A percentile compares a stretch with the other conserved stretches of the same genome.
These are phyloP conservation scores for Slavum lentiscoides DNA, from an alignment of 2,888 invertebrate genomes.

Conservation along the genomic window DNA sequence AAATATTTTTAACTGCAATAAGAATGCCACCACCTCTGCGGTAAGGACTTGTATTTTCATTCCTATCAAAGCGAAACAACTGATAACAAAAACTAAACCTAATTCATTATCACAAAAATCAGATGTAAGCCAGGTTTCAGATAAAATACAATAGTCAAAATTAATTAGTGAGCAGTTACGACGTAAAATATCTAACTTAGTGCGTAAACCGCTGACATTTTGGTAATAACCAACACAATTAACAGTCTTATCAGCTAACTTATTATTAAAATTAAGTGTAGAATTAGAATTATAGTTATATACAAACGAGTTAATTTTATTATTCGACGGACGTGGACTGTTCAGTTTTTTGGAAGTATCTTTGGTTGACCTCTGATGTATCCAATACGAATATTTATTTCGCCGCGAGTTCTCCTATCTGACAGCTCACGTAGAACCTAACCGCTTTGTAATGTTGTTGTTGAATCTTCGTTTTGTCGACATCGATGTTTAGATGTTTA, in stretches of 20 bases:
- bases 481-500: background rate
- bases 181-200: slow-evolving; percentile 8
- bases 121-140: background rate
- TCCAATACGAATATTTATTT: background rate
- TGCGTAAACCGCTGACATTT: slow-evolving; percentile 9
- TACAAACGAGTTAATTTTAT: background rate
- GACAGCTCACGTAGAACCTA: background rate
- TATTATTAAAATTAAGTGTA: background rate
- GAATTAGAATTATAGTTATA: background rate
- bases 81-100: background rate
- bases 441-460: too few species aligned
- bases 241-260: background rate
- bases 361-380: background rate
- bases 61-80: background rate
- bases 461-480: too few species aligned
- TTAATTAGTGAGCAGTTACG: background rate
- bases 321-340: background rate
- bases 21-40: slow-evolving; percentile 11
- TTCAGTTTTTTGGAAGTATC: background rate
- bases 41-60: background rate
- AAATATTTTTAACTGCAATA: background rate
- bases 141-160: slow-evolving; percentile 17
- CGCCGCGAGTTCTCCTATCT: background rate
- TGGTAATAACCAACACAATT: background rate
- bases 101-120: background rate